A percentile compares a stretch with the other conserved stretches of the same genome.
Evolutionary conservation across 2,888 invertebrate genomes (phyloP).

Genomic region (Diadromus collaris): DNA sequence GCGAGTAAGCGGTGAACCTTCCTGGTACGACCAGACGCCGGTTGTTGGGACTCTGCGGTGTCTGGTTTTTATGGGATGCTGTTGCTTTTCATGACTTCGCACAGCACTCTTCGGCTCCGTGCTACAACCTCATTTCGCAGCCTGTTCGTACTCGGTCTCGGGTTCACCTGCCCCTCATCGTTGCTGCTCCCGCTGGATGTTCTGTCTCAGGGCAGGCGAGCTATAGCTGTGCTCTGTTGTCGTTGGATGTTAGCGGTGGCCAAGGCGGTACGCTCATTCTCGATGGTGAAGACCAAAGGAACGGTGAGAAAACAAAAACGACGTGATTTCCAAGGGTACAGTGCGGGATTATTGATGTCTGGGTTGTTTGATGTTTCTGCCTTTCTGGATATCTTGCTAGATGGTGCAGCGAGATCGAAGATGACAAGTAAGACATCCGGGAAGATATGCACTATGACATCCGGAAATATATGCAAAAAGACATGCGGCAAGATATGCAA

Average conservation of each 20-base stretch:
- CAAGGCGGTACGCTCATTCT: conserved; percentile 34
- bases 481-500: too few species aligned
- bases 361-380: background rate
- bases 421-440: too few species aligned
- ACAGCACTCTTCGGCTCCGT: conserved; percentile 23
- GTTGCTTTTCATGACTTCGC: conserved; percentile 60
- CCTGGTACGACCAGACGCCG: conserved; percentile 14
- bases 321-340: conserved; percentile 48
- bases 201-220: conserved; percentile 6
- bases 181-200: conserved; percentile 26
- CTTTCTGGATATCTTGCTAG: too few species aligned
- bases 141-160: background rate
- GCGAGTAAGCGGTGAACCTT: background rate
- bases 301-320: conserved; percentile 25
- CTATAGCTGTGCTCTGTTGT: conserved; percentile 32
- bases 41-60: conserved; percentile 10
- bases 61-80: conserved; percentile 57
- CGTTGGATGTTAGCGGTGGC: conserved; percentile 41
- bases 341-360: conserved; percentile 52
- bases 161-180: conserved; percentile 42
- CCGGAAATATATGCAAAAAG: too few species aligned
- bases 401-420: too few species aligned
- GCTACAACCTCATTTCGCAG: background rate
- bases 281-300: conserved; percentile 18
- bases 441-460: too few species aligned